Evolutionary conservation across 2,888 invertebrate species (phyloP).

Genomic region (Stenodema calcarata): DNA sequence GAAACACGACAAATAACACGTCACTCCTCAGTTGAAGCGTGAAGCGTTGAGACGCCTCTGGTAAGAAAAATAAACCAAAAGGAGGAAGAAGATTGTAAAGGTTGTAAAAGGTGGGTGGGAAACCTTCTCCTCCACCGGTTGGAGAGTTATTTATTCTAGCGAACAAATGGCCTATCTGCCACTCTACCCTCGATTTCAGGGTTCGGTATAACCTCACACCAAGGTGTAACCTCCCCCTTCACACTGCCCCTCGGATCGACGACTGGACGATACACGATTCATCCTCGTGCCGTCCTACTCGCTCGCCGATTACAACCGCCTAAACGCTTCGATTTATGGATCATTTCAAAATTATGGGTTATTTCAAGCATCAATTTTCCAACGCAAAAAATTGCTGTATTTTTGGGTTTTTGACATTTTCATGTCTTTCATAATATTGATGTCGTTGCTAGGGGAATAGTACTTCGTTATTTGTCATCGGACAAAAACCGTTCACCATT

Average conservation of each 20-base stretch:
- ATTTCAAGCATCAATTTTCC: no score
- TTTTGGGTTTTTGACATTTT: no score
- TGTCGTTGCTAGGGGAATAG: no score
- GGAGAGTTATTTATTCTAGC: conserved; percentile 36
- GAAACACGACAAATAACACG: not conserved
- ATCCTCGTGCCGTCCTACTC: not conserved
- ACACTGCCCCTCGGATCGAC: no score
- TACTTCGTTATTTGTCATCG: no score
- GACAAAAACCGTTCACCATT: no score
- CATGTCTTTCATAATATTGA: no score
- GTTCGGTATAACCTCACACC: not conserved
- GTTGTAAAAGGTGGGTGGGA: conserved; percentile 10
- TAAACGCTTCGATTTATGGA: conserved; percentile 26
- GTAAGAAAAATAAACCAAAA: no score
- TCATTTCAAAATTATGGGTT: no score
- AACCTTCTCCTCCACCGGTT: not conserved
- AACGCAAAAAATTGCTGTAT: no score
- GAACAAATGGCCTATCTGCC: conserved; percentile 37
- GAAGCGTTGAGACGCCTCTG: not conserved
- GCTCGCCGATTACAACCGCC: not conserved
- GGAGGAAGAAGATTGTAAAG: not conserved
- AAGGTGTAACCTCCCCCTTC: not conserved
- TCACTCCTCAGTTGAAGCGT: not conserved
- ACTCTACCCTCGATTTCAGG: conserved; percentile 23
- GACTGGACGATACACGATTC: not conserved